phyloP scores from a whole-genome alignment of 92 coral and sea anemone genomes.

The Phymanthus crucifer region DNA sequence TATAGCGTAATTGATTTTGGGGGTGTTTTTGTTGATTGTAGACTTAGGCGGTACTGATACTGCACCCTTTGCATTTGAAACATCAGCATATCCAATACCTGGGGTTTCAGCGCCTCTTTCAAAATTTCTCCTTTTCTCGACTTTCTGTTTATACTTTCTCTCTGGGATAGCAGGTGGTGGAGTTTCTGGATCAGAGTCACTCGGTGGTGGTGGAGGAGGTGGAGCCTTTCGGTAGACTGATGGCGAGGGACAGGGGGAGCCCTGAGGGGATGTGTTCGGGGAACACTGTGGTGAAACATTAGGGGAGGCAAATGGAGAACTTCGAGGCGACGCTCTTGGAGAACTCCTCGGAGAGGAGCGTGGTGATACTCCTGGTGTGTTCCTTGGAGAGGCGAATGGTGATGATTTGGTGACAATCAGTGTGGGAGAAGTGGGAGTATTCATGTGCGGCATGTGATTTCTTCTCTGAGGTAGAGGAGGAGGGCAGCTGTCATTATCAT shows the following conservation, averaged over 20 bases:
- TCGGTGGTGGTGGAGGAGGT: slow-evolving; percentile 83
- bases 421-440: slow-evolving; percentile 91
- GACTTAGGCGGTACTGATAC: slow-evolving; percentile 16
- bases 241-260: slow-evolving; percentile 73
- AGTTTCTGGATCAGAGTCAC: slow-evolving; percentile 67
- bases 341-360: slow-evolving; percentile 75
- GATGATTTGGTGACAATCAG: slow-evolving; percentile 75
- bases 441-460: slow-evolving; percentile 47
- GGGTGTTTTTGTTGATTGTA: background rate
- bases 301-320: slow-evolving; percentile 80
- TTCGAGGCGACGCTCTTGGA: slow-evolving; percentile 80
- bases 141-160: slow-evolving; percentile 59
- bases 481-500: slow-evolving; percentile 50
- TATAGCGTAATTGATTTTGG: slow-evolving; percentile 80
- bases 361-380: slow-evolving; percentile 70
- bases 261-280: slow-evolving; percentile 79
- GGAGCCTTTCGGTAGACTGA: slow-evolving; percentile 63
- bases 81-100: slow-evolving; percentile 55
- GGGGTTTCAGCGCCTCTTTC: slow-evolving; percentile 25
- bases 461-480: slow-evolving; percentile 96
- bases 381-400: slow-evolving; percentile 68
- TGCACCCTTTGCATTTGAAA: slow-evolving; percentile 35
- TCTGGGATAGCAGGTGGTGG: slow-evolving; percentile 95
- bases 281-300: slow-evolving; percentile 77
- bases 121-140: slow-evolving; percentile 38